Evolutionary conservation across 2,113 vertebrate genomes (phyloP).

Genomic region (Sinocyclocheilus maitianheensis): DNA sequence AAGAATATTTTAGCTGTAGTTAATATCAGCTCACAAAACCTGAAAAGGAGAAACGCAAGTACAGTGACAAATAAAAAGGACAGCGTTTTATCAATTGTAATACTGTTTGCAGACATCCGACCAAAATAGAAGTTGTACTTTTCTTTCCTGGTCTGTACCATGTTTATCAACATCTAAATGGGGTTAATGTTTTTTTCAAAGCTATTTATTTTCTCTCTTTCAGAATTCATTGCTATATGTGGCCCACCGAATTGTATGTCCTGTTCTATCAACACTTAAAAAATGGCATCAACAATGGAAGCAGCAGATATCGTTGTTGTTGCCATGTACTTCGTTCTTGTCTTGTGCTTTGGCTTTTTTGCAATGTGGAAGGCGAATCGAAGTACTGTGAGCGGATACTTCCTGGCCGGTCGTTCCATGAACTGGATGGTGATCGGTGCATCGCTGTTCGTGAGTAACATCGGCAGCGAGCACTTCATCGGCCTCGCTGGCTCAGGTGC

Average conservation of each 20-base stretch:
- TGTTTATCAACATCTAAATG: not conserved
- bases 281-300: slow-evolving; percentile 89
- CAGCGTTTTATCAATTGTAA: not conserved
- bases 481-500: slow-evolving; percentile 97
- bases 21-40: too few species aligned
- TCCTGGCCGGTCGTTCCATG: slow-evolving; percentile 97
- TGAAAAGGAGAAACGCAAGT: not conserved
- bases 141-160: not conserved
- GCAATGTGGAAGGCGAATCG: slow-evolving; percentile 97
- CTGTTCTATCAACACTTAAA: slow-evolving; percentile 51
- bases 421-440: slow-evolving; percentile 94
- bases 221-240: slow-evolving; percentile 4
- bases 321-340: slow-evolving; percentile 92
- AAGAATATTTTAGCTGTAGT: not conserved
- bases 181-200: not conserved
- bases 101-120: not conserved
- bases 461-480: slow-evolving; percentile 72
- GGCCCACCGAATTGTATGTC: not conserved
- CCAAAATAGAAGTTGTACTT: not conserved
- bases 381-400: slow-evolving; percentile 95
- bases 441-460: slow-evolving; percentile 98
- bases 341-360: slow-evolving; percentile 91
- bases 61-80: not conserved
- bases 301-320: slow-evolving; percentile 92
- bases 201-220: not conserved